Conservation (phyloP, 2,113 vertebrate species). For the Callipepla californica region DNA sequence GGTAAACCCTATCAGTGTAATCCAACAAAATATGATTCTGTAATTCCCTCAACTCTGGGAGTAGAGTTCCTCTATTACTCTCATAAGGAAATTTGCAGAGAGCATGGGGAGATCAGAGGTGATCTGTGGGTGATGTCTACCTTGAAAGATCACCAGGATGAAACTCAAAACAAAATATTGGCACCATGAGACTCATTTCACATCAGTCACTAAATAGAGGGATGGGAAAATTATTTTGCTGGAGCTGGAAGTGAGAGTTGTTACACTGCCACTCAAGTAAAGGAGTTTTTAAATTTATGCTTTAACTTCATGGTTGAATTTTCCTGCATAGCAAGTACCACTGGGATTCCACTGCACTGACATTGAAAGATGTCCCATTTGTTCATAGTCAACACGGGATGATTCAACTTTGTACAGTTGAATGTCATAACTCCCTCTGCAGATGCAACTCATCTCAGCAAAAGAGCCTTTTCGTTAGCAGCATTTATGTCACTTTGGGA, state of each 20-base stretch:
- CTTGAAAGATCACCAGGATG: background rate
- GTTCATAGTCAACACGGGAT: conserved; percentile 38
- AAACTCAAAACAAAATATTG: background rate
- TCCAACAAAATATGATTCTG: background rate
- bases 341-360: conserved; percentile 31
- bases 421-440: conserved; percentile 21
- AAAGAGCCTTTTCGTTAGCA: conserved; percentile 4
- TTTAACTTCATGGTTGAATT: background rate
- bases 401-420: conserved; percentile 26
- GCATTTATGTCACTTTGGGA: background rate
- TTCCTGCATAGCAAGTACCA: conserved; percentile 29
- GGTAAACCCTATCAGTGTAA: background rate
- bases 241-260: background rate
- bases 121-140: background rate
- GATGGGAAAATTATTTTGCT: background rate
- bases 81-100: background rate
- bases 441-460: conserved; percentile 12
- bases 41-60: background rate
- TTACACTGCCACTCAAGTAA: background rate
- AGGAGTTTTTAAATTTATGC: background rate
- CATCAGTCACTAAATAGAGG: background rate
- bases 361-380: conserved; percentile 29
- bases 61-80: background rate
- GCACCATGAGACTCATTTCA: background rate
- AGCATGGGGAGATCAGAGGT: background rate